Base-by-base conservation (phyloP, 2,797 vertebrate species). In the Rhinogobio ventralis region DNA sequence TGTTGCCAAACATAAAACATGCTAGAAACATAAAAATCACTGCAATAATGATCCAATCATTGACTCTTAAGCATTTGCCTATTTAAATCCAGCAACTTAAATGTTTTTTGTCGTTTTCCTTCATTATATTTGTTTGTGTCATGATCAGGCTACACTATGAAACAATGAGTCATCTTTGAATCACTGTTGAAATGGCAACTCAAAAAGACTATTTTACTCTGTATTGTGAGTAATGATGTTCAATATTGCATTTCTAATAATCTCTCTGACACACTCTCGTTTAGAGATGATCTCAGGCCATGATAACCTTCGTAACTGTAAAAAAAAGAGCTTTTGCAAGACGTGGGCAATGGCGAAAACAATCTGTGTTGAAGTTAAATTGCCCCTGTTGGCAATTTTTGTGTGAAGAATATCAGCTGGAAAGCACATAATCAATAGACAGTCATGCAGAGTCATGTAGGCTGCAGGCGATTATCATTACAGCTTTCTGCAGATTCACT, bases 91-190 rank as follows among this genome's bases (percentile, higher is more conserved):
- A 51, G 49, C 17, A 5, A 7, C 49, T 51, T 51, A n/a, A 57
- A 33, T 74, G 45, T 51, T 66, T 5, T 46, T 49, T 28, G n/a
- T 28, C 14, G 2, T 75, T 53, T 33, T 55, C 11, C 30, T 36
- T 53, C 5, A 23, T 75, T 28, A 46, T 28, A 69, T 42, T 46
- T 71, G 11, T 45, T 28, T 19, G 49, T 53, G 39, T 85, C 39
- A 74, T 79, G 76, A 82, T 49, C 42, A 51, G 46, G 49, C 46
- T 25, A n/a, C 0, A 8, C 6, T 53, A 17, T 39, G 23, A 69
- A 81, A 53, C 30, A 82, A 69, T 81, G 72, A 76, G 55, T 79
- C 83, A 85, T 53, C 33, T 71, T 71, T 84, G 46, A 85, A 85
- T 76, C 84, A 77, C 64, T n/a, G 53, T 62, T 82, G n/a, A n/a